Base-by-base conservation (phyloP, 2,888 invertebrate species). In the Dynastes maya region DNA sequence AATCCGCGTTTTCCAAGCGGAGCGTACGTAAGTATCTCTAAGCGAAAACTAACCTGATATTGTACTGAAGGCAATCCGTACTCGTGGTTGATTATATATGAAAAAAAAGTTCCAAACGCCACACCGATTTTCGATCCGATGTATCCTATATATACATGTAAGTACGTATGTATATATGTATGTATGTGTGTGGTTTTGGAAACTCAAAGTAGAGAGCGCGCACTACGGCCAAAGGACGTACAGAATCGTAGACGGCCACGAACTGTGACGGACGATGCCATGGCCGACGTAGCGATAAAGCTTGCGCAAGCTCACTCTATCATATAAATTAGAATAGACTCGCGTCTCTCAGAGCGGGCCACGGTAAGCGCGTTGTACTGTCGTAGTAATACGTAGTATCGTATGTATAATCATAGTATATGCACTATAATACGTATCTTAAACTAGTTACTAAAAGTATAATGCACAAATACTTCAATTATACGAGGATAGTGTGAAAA, bases 181-280 rank as follows among this genome's bases (percentile, higher is more conserved):
- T 45, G 16, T 37, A 11, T 32, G 22, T 37, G 13, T 37, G 45
- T 68, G 45, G 65, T 37, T 63, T 63, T 78, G 51, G 61, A 64
- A 53, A 58, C 72, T 63, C 32, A 70, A 63, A 58, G 77, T 49
- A 68, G 77, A 55, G 75, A 75, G 76, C 71, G 68, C 83, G 81
- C 78, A 81, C 82, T 45, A 45, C 55, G 55, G 55, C 22, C 22
- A 61, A 74, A 83, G 82, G 84, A 81, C 85, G 84, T 83, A 83
- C 82, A 83, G 83, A 78, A 80, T 83, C 85, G 84, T 85, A 85
- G 84, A 84, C 86, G 84, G 85, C 83, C 85, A 85, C 85, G 83
- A 83, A 86, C 87, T 86, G 87, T 86, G 85, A 82, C 81, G 79
- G 77, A 80, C 82, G 81, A 72, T 80, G 81, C 81, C 81, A 80